Percentiles rank a stretch among this genome's conserved stretches.
Evolutionary conservation across 2,113 vertebrate genomes (phyloP).

Genomic region (Capreolus pygargus): DNA sequence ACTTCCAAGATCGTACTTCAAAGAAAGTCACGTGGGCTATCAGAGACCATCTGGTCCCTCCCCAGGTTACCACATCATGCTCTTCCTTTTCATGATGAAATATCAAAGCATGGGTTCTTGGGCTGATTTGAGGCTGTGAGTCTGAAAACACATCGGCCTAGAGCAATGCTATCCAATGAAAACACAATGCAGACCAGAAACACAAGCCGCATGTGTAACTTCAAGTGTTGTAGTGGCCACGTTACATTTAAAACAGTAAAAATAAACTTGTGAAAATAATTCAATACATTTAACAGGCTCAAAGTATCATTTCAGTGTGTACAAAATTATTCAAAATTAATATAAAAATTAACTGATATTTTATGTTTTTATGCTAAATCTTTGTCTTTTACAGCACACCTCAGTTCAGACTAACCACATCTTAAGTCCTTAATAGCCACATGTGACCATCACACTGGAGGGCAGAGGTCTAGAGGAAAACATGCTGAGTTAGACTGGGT

Average conservation of each 20-base stretch:
- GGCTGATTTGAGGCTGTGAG: background rate
- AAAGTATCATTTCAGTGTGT: background rate
- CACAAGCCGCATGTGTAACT: background rate
- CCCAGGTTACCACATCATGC: background rate
- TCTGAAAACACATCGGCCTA: background rate
- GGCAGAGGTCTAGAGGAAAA: background rate
- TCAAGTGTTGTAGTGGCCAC: background rate
- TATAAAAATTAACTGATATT: background rate
- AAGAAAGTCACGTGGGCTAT: background rate
- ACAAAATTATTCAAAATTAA: background rate
- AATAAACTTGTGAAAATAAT: background rate
- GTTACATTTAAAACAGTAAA: background rate
- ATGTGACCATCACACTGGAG: background rate
- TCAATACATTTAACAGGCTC: background rate
- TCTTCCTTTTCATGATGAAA: conserved; percentile 28
- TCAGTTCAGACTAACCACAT: background rate
- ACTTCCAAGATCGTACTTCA: background rate
- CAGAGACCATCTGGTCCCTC: background rate
- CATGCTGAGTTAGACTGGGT: background rate
- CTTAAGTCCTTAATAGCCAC: background rate
- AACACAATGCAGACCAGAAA: background rate
- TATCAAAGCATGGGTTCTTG: background rate
- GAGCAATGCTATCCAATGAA: background rate
- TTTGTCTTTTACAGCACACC: background rate
- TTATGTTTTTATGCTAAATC: background rate